Percentiles rank a stretch among this genome's conserved stretches.
phyloP scores from a whole-genome alignment of 2,888 invertebrate genomes.

The Tetragonula carbonaria region DNA sequence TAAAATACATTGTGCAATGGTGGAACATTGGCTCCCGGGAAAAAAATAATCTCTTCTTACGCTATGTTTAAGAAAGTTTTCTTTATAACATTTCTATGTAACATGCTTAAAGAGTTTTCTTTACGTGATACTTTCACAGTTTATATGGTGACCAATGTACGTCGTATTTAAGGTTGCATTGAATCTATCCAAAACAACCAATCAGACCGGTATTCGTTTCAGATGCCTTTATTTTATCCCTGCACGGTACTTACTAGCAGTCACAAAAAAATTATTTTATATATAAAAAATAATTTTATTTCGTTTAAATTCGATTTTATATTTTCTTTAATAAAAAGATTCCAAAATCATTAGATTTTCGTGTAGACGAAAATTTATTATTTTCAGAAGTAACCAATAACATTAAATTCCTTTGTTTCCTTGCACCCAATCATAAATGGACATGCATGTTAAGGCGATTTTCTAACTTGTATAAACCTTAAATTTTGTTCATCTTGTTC shows the following conservation, averaged over 20 bases:
- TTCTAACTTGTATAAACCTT: conserved; percentile 40
- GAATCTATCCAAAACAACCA: too few species aligned
- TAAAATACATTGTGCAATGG: too few species aligned
- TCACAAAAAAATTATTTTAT: background rate
- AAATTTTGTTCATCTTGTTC: conserved; percentile 41
- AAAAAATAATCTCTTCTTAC: too few species aligned
- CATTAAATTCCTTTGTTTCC: background rate
- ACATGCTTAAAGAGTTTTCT: too few species aligned
- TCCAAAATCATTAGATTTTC: conserved; percentile 10
- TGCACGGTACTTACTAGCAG: background rate
- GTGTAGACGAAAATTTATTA: conserved; percentile 1
- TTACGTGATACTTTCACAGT: too few species aligned
- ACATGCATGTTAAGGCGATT: conserved; percentile 33
- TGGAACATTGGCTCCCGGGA: too few species aligned
- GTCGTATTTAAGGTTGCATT: too few species aligned
- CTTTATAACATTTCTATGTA: too few species aligned
- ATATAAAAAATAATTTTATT: background rate
- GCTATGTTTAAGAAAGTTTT: too few species aligned
- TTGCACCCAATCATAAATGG: conserved; percentile 33
- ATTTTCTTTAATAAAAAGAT: background rate
- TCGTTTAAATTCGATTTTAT: background rate
- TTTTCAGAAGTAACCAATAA: conserved; percentile 22
- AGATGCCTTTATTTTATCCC: too few species aligned
- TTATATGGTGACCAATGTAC: too few species aligned
- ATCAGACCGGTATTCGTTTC: too few species aligned